Evolutionary conservation across 2,888 invertebrate species (phyloP).

Genomic region (Antheraea assamensis): DNA sequence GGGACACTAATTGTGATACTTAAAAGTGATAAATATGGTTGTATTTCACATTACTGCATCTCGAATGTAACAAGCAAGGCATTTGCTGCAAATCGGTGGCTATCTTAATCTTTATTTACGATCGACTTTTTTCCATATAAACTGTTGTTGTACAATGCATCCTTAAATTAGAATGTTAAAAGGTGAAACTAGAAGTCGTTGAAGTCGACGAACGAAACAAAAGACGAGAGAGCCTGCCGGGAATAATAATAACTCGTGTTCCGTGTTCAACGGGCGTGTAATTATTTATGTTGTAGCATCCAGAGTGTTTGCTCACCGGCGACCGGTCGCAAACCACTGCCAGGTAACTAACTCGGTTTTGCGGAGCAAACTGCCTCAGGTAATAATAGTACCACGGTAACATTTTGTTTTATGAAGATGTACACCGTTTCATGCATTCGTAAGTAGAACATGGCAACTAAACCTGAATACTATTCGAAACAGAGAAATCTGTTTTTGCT

Average conservation of each 20-base stretch:
- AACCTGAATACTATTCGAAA: not conserved
- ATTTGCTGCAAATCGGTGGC: not conserved
- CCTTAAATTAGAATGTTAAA: not conserved
- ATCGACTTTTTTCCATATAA: not conserved
- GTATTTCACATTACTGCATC: not conserved
- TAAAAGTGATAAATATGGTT: not conserved
- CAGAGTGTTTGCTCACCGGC: slow-evolving; percentile 30
- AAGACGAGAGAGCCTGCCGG: slow-evolving; percentile 20
- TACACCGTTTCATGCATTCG: not conserved
- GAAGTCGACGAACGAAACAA: slow-evolving; percentile 5
- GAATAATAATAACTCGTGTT: slow-evolving; percentile 49
- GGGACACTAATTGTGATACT: not conserved
- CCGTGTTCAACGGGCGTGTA: slow-evolving; percentile 55
- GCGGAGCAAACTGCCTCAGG: slow-evolving; percentile 12
- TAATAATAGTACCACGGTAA: not conserved
- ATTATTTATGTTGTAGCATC: slow-evolving; percentile 59
- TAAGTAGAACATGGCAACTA: not conserved
- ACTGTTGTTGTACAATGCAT: not conserved
- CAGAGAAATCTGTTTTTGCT: not conserved
- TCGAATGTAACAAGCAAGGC: not conserved
- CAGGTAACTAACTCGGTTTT: slow-evolving; percentile 23
- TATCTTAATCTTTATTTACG: no score
- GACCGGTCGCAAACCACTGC: slow-evolving; percentile 5
- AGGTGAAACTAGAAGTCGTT: not conserved
- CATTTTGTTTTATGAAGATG: not conserved